phyloP scores from a whole-genome alignment of 1,140 invertebrate species.

The Tachypleus tridentatus region DNA sequence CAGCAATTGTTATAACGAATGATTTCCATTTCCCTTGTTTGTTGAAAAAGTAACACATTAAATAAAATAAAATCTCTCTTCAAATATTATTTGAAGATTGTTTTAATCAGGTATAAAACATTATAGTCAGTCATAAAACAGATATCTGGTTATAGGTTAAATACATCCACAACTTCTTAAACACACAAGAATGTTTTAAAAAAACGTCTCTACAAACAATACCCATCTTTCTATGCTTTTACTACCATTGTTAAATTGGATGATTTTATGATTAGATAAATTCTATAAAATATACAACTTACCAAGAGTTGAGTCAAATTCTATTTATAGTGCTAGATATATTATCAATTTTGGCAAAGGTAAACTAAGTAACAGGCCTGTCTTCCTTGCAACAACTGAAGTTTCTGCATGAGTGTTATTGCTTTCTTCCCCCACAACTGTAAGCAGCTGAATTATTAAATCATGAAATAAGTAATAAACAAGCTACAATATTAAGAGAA shows the following conservation, averaged over 20 bases:
- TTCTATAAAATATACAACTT: constrained; percentile 18
- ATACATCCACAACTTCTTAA: background rate
- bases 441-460: constrained; percentile 11
- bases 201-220: background rate
- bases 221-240: no score
- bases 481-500: constrained; percentile 14
- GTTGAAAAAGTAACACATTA: no score
- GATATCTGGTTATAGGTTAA: constrained; percentile 5
- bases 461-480: constrained; percentile 17
- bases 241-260: constrained; percentile 7
- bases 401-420: constrained; percentile 16
- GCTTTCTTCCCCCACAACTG: constrained; percentile 16
- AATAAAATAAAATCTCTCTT: no score
- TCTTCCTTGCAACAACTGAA: constrained; percentile 37
- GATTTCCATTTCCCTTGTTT: no score
- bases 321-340: constrained; percentile 41
- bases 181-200: no score
- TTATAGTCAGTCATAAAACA: background rate
- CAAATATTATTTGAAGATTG: no score
- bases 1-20: no score
- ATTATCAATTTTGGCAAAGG: constrained; percentile 14
- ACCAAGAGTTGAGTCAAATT: constrained; percentile 46
- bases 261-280: background rate
- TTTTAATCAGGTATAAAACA: no score
- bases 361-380: constrained; percentile 38